These are phyloP conservation scores for Amiota communis DNA, from an alignment of 2,888 invertebrate species.

Conservation along the genomic window DNA sequence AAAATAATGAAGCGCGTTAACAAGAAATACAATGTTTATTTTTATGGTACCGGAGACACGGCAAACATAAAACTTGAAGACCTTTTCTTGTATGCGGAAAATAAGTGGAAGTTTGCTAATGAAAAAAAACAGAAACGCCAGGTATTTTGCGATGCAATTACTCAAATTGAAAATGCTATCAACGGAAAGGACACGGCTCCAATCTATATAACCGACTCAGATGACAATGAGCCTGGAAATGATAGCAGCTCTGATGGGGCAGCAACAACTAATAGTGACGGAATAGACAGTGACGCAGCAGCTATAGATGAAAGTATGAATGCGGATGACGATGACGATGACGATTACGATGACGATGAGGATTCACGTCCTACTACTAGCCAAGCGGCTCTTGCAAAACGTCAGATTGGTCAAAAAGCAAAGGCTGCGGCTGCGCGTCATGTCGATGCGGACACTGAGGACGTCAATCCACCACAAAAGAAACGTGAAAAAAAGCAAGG, in stretches of 20 bases:
- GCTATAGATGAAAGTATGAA: not conserved
- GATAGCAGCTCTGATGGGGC: not conserved
- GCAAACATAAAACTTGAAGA: slow-evolving; percentile 88
- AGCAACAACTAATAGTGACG: not conserved
- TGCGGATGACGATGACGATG: not conserved
- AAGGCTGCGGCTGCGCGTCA: slow-evolving; percentile 75
- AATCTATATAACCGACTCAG: slow-evolving; percentile 64
- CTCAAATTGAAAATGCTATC: slow-evolving; percentile 85
- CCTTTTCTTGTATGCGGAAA: slow-evolving; percentile 87
- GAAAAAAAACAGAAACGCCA: slow-evolving; percentile 84
- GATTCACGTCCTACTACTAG: not conserved
- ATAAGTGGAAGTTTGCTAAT: slow-evolving; percentile 81
- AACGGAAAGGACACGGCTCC: slow-evolving; percentile 75
- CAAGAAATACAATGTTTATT: slow-evolving; percentile 89
- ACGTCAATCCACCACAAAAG: slow-evolving; percentile 57
- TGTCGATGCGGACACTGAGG: slow-evolving; percentile 66
- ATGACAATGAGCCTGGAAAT: slow-evolving; percentile 35
- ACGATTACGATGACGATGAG: too few species aligned
- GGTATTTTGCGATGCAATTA: slow-evolving; percentile 89
- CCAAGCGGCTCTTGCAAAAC: slow-evolving; percentile 49
- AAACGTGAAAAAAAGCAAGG: slow-evolving; percentile 63
- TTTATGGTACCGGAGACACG: slow-evolving; percentile 95
- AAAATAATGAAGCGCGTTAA: slow-evolving; percentile 73
- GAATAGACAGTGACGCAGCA: not conserved
- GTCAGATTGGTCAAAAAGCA: slow-evolving; percentile 81